phyloP scores from a whole-genome alignment of 1,140 invertebrate species.

The Drosophila lacteicornis region DNA sequence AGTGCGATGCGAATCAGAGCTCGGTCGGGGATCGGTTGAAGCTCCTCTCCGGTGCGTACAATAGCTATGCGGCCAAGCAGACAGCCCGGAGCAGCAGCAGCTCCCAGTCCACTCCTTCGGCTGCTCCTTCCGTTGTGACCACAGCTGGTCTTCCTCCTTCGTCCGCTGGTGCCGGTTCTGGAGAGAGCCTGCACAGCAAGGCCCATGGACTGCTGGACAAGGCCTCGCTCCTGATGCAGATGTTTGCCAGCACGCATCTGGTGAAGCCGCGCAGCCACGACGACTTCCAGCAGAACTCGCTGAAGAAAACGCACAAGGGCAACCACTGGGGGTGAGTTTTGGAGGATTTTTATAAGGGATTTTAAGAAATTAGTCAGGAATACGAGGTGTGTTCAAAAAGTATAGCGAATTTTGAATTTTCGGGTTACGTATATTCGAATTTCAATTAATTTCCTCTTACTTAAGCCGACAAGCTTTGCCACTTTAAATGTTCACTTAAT shows the following conservation, averaged over 20 bases:
- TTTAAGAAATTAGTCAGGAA: no score
- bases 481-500: no score
- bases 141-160: slow-evolving; percentile 3
- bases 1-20: slow-evolving; percentile 88
- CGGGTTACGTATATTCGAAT: no score
- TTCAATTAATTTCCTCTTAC: no score
- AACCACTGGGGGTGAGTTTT: slow-evolving; percentile 94
- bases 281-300: slow-evolving; percentile 91
- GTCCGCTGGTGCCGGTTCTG: not conserved
- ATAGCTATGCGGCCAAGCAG: slow-evolving; percentile 82
- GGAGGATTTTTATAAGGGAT: no score
- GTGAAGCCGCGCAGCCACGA: slow-evolving; percentile 85
- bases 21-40: slow-evolving; percentile 58
- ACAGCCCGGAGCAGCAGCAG: slow-evolving; percentile 41
- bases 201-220: slow-evolving; percentile 90
- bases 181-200: slow-evolving; percentile 78
- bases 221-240: slow-evolving; percentile 94
- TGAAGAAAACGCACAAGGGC: slow-evolving; percentile 93
- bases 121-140: not conserved
- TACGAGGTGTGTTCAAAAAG: no score
- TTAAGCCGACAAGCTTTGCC: no score
- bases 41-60: slow-evolving; percentile 71
- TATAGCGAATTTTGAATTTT: no score
- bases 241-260: slow-evolving; percentile 96
- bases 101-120: slow-evolving; percentile 14